phyloP scores from a whole-genome alignment of 2,888 invertebrate species.

The Theodoxus fluviatilis region DNA sequence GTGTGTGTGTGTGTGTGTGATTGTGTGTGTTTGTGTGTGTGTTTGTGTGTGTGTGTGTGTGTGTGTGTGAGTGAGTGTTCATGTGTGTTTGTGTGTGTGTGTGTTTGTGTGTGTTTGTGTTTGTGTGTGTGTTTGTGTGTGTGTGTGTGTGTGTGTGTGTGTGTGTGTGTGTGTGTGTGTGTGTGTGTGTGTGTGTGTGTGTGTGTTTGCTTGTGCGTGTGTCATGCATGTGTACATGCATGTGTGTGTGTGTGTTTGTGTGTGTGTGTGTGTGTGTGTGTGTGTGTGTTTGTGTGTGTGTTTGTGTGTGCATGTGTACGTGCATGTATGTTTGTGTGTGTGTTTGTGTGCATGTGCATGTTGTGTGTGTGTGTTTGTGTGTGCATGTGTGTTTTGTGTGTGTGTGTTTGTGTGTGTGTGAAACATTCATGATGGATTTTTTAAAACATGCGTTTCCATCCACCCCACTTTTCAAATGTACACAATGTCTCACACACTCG shows the following conservation, averaged over 20 bases:
- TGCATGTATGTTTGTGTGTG: slow-evolving; percentile 23
- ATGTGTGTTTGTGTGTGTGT: slow-evolving; percentile 14
- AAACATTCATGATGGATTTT: no score
- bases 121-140: slow-evolving; percentile 13
- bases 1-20: slow-evolving; percentile 8
- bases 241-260: slow-evolving; percentile 24
- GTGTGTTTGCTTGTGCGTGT: slow-evolving; percentile 23
- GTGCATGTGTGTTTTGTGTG: no score
- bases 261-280: slow-evolving; percentile 16
- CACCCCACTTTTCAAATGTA: no score
- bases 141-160: neutral
- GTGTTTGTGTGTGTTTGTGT: slow-evolving; percentile 22
- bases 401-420: neutral
- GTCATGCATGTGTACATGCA: slow-evolving; percentile 19
- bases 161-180: slow-evolving; percentile 6
- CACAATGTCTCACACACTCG: no score
- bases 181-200: slow-evolving; percentile 6
- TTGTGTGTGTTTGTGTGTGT: neutral
- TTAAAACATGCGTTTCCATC: no score
- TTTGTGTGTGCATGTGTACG: slow-evolving; percentile 27
- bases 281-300: slow-evolving; percentile 26
- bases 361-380: neutral
- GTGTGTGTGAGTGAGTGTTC: neutral
- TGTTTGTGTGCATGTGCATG: slow-evolving; percentile 20
- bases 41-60: slow-evolving; percentile 9